These are phyloP conservation scores for Salvelinus namaycush DNA, from an alignment of 2,113 vertebrate genomes.

Conservation along the genomic window DNA sequence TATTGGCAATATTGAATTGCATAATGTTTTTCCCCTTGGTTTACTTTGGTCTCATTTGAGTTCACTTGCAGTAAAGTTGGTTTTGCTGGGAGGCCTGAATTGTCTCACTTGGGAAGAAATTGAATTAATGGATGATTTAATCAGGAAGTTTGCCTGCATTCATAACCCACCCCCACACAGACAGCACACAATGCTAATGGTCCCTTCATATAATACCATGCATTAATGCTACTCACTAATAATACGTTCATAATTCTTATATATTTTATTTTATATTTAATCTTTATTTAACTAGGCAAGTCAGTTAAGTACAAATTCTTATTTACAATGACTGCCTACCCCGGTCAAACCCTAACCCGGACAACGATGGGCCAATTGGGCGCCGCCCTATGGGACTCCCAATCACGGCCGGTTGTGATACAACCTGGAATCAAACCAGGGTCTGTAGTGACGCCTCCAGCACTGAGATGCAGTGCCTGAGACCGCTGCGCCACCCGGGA, in stretches of 20 bases:
- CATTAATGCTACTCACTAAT: slow-evolving; percentile 42
- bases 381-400: too few species aligned
- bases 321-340: too few species aligned
- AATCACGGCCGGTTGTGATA: too few species aligned
- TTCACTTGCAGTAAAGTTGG: slow-evolving; percentile 24
- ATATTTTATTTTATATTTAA: slow-evolving; percentile 3
- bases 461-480: too few species aligned
- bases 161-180: not conserved
- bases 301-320: too few species aligned
- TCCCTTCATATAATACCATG: not conserved
- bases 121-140: slow-evolving; percentile 6
- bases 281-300: too few species aligned
- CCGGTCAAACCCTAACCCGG: too few species aligned
- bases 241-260: slow-evolving; percentile 43
- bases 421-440: too few species aligned
- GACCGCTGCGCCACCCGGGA: too few species aligned
- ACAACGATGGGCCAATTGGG: too few species aligned
- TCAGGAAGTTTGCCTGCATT: not conserved
- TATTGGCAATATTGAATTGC: not conserved
- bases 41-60: not conserved
- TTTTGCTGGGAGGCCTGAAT: not conserved
- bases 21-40: not conserved
- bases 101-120: not conserved
- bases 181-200: not conserved
- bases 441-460: too few species aligned